Evolutionary conservation across 2,113 vertebrate species (phyloP), one percentile per base, ranked within the genome.

Genomic region (Corythornis vintsioides): DNA sequence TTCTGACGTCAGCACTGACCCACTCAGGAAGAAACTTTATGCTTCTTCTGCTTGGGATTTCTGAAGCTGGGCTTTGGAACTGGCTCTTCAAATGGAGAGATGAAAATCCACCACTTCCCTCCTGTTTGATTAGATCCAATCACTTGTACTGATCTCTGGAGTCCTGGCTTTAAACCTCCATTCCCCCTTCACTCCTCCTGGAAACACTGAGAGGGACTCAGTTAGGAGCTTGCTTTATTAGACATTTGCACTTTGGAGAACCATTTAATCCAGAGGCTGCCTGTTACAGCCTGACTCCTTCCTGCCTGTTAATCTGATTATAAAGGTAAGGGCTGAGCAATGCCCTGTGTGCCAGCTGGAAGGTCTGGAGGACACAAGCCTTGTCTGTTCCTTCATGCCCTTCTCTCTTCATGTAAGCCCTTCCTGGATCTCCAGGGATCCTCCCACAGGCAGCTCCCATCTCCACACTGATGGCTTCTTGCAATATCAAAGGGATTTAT

Each of bases 221-320:
- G 65, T 3, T 40, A 89, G 83, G 61, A 93, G 78, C n/a, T 81
- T 63, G 63, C 53, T 92, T 86, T 59, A 84, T 86, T 90, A 92
- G 77, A 83, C 83, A 59, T 86, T 86, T 94, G 90, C 81, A 80
- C 81, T 81, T 53, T 72, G 59, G 69, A 82, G 75, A 81, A 52
- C 80, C 3, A 6, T 61, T 82, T 79, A 84, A 94, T 84, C 80
- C 85, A 83, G 71, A 69, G 59, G 53, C 64, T 83, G 11, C 50
- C 18, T 21, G 28, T 71, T 85, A 83, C 4, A 9, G 74, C 53
- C 73, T 43, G 48, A 89, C 77, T 75, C 87, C 40, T 89, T 83
- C 79, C 89, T 88, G 85, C 25, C 80, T n/a, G 19, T 31, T 91
- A 92, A 94, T 88, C 93, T 85, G 80, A 61, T 75, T 74, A 69